Evolutionary conservation across 2,113 vertebrate species (phyloP).

Genomic region (Willisornis vidua): DNA sequence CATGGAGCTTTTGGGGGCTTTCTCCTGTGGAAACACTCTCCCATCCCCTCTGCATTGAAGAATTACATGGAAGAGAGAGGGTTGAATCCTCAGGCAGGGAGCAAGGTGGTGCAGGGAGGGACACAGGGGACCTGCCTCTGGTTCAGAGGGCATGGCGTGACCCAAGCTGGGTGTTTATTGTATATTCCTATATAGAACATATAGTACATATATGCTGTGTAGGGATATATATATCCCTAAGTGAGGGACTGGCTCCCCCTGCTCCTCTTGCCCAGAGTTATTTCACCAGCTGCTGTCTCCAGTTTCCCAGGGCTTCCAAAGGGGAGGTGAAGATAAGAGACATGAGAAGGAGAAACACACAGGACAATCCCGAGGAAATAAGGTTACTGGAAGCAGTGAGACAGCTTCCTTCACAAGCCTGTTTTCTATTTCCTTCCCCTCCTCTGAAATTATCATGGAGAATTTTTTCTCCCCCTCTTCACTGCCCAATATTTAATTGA

Average conservation of each 20-base stretch:
- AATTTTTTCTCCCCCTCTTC: background rate
- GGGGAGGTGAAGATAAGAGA: background rate
- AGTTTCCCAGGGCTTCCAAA: background rate
- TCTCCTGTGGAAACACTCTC: background rate
- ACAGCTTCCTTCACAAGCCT: background rate
- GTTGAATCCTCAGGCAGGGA: background rate
- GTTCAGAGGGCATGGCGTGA: background rate
- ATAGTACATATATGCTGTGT: too few relatives aligned
- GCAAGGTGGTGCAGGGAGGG: fast-evolving
- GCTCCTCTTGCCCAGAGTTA: background rate
- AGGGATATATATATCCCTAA: background rate
- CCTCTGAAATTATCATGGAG: constrained; percentile 8
- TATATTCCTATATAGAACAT: background rate
- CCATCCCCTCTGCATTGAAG: background rate
- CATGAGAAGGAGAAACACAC: background rate
- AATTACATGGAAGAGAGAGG: background rate
- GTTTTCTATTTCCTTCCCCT: constrained; percentile 27
- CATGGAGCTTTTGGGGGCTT: background rate
- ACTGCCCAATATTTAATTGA: constrained; percentile 54
- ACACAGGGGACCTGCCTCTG: too few relatives aligned
- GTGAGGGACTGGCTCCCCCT: background rate
- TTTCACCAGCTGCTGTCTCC: background rate
- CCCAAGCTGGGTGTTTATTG: background rate
- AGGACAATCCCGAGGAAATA: background rate
- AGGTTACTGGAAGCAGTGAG: background rate